Evolutionary conservation across 2,113 vertebrate genomes (phyloP).

Genomic region (Prunella fulvescens): DNA sequence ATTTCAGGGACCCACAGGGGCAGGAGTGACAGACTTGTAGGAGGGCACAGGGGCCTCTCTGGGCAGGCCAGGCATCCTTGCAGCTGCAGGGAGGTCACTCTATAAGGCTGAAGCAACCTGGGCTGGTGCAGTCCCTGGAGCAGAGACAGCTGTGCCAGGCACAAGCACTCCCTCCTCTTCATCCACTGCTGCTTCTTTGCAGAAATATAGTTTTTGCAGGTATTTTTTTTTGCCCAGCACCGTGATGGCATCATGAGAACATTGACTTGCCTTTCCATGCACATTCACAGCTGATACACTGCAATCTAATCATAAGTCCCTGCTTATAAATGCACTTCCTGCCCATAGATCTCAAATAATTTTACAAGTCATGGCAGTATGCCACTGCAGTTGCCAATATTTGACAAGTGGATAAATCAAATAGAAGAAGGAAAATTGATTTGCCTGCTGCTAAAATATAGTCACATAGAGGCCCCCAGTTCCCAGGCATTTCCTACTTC

Average conservation of each 20-base stretch:
- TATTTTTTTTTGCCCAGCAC: background rate
- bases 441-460: background rate
- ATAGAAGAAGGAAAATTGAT: background rate
- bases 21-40: background rate
- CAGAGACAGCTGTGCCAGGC: background rate
- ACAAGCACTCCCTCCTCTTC: background rate
- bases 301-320: background rate
- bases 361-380: background rate
- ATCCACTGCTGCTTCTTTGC: background rate
- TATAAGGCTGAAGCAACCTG: background rate
- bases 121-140: fast-evolving
- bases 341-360: background rate
- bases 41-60: background rate
- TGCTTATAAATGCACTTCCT: background rate
- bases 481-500: background rate
- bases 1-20: background rate
- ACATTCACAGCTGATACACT: background rate
- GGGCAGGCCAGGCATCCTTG: background rate
- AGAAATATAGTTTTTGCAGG: background rate
- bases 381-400: background rate
- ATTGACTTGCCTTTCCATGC: background rate
- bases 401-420: background rate
- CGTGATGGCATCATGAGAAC: background rate
- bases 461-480: background rate
- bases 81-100: background rate